Percentiles rank a stretch among this genome's conserved stretches.
These are phyloP conservation scores for Telenomus remus DNA, from an alignment of 1,140 invertebrate genomes.

Conservation along the genomic window DNA sequence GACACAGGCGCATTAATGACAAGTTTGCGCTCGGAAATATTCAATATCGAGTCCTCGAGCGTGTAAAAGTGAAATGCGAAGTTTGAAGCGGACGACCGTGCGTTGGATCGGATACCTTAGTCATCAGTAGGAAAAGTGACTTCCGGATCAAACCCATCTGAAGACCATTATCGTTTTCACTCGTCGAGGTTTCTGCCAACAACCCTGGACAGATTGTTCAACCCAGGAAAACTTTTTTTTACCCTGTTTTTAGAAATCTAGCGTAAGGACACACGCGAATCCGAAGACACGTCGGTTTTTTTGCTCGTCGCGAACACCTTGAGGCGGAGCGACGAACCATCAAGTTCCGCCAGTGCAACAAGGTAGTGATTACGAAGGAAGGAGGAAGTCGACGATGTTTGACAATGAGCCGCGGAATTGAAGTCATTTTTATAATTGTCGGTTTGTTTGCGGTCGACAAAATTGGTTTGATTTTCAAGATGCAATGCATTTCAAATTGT, in stretches of 20 bases:
- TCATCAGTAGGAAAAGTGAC: constrained; percentile 37
- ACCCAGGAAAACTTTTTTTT: constrained; percentile 61
- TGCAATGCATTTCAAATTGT: no score
- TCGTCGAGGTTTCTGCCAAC: constrained; percentile 52
- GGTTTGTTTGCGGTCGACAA: neutral
- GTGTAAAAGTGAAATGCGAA: constrained; percentile 32
- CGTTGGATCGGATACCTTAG: constrained; percentile 35
- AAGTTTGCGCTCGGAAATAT: constrained; percentile 11
- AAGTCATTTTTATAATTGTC: constrained; percentile 31
- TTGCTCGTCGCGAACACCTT: constrained; percentile 42
- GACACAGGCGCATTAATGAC: constrained; percentile 21
- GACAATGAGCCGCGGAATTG: constrained; percentile 21
- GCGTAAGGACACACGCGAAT: constrained; percentile 65
- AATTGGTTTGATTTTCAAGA: neutral
- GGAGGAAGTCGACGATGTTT: constrained; percentile 40
- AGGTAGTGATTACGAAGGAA: constrained; percentile 43
- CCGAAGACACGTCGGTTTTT: constrained; percentile 50
- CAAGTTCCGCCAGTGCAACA: constrained; percentile 58
- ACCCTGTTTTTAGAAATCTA: constrained; percentile 69
- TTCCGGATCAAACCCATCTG: constrained; percentile 29
- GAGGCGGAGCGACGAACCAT: constrained; percentile 58
- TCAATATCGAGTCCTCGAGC: constrained; percentile 24
- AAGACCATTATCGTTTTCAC: constrained; percentile 60
- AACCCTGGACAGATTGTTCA: constrained; percentile 61
- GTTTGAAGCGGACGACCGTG: constrained; percentile 15